Percentiles rank a stretch among this genome's conserved stretches.
phyloP scores from a whole-genome alignment of 2,797 vertebrate genomes.

The Parauchenoglanis punctatus region DNA sequence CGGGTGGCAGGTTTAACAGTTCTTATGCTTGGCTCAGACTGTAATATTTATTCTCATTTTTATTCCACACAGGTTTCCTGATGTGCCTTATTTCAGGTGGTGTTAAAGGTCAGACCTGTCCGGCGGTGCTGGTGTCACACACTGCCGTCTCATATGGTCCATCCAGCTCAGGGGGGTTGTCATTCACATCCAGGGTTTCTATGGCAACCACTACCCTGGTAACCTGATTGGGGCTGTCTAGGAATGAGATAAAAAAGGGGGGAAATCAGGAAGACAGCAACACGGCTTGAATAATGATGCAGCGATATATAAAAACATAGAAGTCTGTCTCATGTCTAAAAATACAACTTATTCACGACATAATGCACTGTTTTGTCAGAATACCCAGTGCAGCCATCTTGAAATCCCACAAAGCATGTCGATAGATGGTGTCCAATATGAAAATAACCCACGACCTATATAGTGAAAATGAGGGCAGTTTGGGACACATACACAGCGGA shows the following conservation, averaged over 20 bases:
- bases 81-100: neutral
- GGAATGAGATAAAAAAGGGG: conserved; percentile 36
- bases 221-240: conserved; percentile 87
- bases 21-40: neutral
- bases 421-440: neutral
- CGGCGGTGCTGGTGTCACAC: conserved; percentile 83
- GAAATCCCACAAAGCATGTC: neutral
- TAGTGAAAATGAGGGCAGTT: neutral
- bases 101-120: conserved; percentile 75
- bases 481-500: neutral
- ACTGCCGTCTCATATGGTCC: conserved; percentile 83
- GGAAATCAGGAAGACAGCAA: conserved; percentile 11
- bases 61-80: neutral
- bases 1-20: neutral
- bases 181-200: conserved; percentile 89
- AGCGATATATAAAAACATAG: neutral
- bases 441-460: conserved; percentile 5
- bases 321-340: neutral
- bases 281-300: conserved; percentile 20
- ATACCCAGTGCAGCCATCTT: neutral
- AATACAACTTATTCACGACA: neutral
- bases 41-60: neutral
- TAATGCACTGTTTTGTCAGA: neutral
- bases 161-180: conserved; percentile 87
- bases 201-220: conserved; percentile 84